Conservation (phyloP, 1,140 invertebrate genomes). For the Bilobella aurantiaca region DNA sequence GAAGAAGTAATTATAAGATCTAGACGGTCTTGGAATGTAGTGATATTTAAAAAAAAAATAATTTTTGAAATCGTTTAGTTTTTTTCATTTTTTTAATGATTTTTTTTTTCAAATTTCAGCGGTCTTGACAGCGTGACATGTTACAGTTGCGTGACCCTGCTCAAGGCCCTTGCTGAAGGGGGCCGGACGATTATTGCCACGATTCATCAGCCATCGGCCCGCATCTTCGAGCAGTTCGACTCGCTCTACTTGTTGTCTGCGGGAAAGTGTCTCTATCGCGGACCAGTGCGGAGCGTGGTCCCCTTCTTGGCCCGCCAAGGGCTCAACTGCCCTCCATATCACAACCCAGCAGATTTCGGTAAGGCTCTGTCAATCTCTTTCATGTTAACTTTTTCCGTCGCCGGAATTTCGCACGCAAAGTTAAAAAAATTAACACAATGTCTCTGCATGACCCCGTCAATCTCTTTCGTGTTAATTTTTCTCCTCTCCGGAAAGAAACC, state of each 20-base stretch:
- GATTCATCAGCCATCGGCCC: slow-evolving; percentile 91
- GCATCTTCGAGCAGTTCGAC: slow-evolving; percentile 93
- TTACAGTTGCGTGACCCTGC: slow-evolving; percentile 39
- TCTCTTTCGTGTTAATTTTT: background rate
- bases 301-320: slow-evolving; percentile 74
- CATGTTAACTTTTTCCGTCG: too few species aligned
- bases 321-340: slow-evolving; percentile 79
- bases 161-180: slow-evolving; percentile 68
- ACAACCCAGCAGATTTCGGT: slow-evolving; percentile 94
- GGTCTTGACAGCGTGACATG: slow-evolving; percentile 33
- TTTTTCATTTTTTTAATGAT: background rate
- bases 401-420: background rate
- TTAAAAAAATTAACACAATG: slow-evolving; percentile 51
- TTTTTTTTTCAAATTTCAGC: slow-evolving; percentile 14
- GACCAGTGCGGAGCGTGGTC: slow-evolving; percentile 64
- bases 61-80: slow-evolving; percentile 38
- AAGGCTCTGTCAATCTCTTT: too few species aligned
- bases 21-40: too few species aligned
- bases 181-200: slow-evolving; percentile 90
- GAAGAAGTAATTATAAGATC: too few species aligned
- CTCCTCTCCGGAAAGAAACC: background rate
- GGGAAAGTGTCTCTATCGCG: slow-evolving; percentile 85
- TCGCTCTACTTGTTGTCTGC: slow-evolving; percentile 78
- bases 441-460: too few species aligned
- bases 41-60: too few species aligned